Evolutionary conservation across 1,140 invertebrate species (phyloP), one percentile per base, ranked within the genome.

Genomic region (Drosophila funebris): DNA sequence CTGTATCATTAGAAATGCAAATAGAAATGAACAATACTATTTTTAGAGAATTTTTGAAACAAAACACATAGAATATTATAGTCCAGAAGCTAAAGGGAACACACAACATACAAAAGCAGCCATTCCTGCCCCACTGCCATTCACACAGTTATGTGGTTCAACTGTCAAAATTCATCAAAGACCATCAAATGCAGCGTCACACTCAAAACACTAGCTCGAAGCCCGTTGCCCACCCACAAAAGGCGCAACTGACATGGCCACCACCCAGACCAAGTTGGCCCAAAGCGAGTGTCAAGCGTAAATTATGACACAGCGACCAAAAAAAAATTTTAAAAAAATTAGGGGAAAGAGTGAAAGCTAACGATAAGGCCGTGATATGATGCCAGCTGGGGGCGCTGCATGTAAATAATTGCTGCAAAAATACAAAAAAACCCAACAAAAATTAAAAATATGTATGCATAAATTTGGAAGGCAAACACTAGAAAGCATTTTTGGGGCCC

Each of bases 1-100:
- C 73, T 52, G 56, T 27, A 77, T 87, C 74, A 85, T 87, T 85
- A 85, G 69, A 41, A 69, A 75, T 85, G 81, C 82, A 85, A 85
- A 85, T 85, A 68, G 53, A 71, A 70, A 52, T 54, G 60, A 29
- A 41, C 16, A 41, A 62, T 61, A 53, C n/a, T n/a, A n/a, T n/a
- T 20, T 60, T 39, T 60, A 39, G 56, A 54, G 67, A 73, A 58
- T 78, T 50, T 50, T 29, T 18, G 52, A 27, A 74, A 56, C 66
- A 78, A 78, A 75, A 75, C 56, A 41, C 36, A 46, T 44, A 24
- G 3, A 61, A 69, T 73, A 82, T 82, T 71, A 81, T 67, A 46
- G 58, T 14, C 27, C 29, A 44, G 20, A 44, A 16, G 2, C 8
- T 20, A 60, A 13, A 24, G 9, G 33, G 58, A 24, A 67, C 39